Evolutionary conservation across 2,113 vertebrate species (phyloP).

Genomic region (Pseudorectes ferrugineus): DNA sequence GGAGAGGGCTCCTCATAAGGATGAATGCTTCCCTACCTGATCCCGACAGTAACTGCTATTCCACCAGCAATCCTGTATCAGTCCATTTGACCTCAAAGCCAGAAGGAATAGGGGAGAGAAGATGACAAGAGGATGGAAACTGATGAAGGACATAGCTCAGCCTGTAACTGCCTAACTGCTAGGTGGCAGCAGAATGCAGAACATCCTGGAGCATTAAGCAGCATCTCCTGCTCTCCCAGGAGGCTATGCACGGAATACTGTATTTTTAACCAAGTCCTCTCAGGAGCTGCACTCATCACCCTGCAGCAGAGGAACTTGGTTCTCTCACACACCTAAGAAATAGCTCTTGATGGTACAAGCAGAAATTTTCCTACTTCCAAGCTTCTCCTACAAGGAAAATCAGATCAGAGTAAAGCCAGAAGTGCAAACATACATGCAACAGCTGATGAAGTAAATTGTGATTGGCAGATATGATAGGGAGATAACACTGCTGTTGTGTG

Average conservation of each 20-base stretch:
- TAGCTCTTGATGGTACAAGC: not conserved
- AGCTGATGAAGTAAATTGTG: not conserved
- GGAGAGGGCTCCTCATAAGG: not conserved
- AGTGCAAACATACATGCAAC: not conserved
- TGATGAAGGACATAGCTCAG: not conserved
- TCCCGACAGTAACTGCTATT: not conserved
- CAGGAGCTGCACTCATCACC: fast-evolving
- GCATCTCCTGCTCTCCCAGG: not conserved
- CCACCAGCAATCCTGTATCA: not conserved
- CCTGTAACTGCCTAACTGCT: not conserved
- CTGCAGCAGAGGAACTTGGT: not conserved
- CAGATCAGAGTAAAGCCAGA: not conserved
- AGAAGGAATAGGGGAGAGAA: not conserved
- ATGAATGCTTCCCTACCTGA: not conserved
- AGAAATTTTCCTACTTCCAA: not conserved
- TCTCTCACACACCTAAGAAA: not conserved
- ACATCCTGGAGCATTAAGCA: not conserved
- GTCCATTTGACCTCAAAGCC: not conserved
- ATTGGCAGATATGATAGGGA: fast-evolving
- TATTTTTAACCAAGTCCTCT: not conserved
- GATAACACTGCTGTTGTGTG: not conserved
- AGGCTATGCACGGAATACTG: not conserved
- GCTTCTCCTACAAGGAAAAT: not conserved
- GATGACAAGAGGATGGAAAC: not conserved
- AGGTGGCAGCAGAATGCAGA: not conserved